Base-by-base conservation (phyloP, 2,888 invertebrate genomes). In the Megaustenia siamemsis region DNA sequence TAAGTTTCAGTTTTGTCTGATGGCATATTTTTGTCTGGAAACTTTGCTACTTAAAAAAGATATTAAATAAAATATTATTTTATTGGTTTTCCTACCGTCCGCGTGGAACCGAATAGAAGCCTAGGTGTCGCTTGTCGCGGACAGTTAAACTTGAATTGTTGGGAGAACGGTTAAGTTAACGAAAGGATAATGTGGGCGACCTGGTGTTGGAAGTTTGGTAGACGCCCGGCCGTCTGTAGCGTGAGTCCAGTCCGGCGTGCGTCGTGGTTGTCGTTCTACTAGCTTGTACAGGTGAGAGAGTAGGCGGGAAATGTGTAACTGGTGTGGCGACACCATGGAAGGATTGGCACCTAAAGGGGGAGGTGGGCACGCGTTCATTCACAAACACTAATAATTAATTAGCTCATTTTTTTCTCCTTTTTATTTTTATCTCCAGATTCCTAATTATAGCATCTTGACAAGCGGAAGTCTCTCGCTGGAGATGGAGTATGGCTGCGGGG, bases 391-490 rank as follows among this genome's bases (percentile, higher is more conserved):
- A 73, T 49, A 15, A 73, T 73, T 73, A 73, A 73, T 73, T 45
- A 73, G 73, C 49, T 63, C 12, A 35, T 43, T 45, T 32, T 38
- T 76, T 21, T 53, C 32, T 35, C 53, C 12, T n/a, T 38, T 38
- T 38, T 35, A 35, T 60, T 77, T 38, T 77, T 77, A 56, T 60
- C 73, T 73, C 18, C 45, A 73, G 73, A 18, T 3, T 38, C 38
- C 60, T 73, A 49, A 73, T 40, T 78, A 40, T 77, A 43, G 60
- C 71, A 28, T 66, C 32, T 45, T 49, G 73, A 73, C 18, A 28
- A 49, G 73, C 73, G 73, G 73, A 73, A 73, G 35, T 66, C 8
- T 40, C 77, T 43, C 43, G 78, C 66, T 28, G 78, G 63, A 49
- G 73, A 66, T 3, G 45, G 66, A 35, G 28, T 3, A n/a, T 10